Evolutionary conservation across 2,888 invertebrate genomes (phyloP), one percentile per base, ranked within the genome.

Genomic region (Spodoptera littoralis): DNA sequence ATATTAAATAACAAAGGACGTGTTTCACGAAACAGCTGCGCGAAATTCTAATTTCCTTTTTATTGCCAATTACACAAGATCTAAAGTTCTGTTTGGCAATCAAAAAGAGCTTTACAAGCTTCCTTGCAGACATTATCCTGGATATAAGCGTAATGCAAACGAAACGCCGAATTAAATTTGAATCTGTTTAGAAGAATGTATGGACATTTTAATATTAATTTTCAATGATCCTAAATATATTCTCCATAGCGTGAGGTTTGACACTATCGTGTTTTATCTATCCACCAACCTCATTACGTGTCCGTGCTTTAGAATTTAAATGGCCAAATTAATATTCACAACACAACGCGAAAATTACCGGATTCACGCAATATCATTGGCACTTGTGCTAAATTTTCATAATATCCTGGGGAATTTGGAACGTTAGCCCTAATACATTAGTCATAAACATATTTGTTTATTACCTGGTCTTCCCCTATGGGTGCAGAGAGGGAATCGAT

Each of bases 221-320:
- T 57, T 53, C 12, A 22, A 52, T 55, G 45, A 45, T 50, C 44
- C 46, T 56, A 5, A 30, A 8, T 45, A 5, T 41, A n/a, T 12
- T 11, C 41, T 49, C 56, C 46, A 42, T 24, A 42, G 48, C 58
- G 52, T 41, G 55, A 49, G 44, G n/a, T 30, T 41, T 54, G 50
- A 48, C 50, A 51, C 57, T 60, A 56, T 45, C 54, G 49, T 48
- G 50, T 60, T 62, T 54, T 58, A 62, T 65, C 49, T 60, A 65
- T 42, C 46, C 58, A 41, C 54, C 59, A 62, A 72, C 65, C 56
- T 64, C 43, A 65, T 67, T 66, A 77, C 49, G 50, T 49, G 56
- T 58, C 48, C 65, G 51, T 70, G 67, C 64, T 66, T 61, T 56
- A 63, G 70, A 78, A 75, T 78, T 68, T 75, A 68, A 70, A 75